Evolutionary conservation across 1,140 invertebrate species (phyloP).

Genomic region (Lamellibrachia luymesi): DNA sequence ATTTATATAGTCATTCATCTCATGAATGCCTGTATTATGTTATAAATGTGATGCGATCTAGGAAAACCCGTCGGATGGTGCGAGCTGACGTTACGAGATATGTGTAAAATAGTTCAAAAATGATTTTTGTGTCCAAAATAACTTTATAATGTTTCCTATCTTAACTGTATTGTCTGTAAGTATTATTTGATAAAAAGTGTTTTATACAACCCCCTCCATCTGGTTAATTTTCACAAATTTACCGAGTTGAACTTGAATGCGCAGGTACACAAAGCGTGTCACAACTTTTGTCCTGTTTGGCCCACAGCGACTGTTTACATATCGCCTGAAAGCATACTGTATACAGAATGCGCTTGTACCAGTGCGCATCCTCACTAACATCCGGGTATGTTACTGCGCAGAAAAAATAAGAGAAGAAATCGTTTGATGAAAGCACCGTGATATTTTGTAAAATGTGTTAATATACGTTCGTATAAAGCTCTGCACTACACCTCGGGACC

Average conservation of each 20-base stretch:
- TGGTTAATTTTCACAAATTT: neutral
- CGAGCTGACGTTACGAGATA: neutral
- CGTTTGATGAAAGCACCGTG: neutral
- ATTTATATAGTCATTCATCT: too few relatives aligned
- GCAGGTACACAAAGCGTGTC: conserved; percentile 13
- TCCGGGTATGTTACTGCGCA: conserved; percentile 2
- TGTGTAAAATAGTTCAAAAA: neutral
- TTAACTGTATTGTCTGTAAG: neutral
- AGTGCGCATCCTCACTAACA: conserved; percentile 4
- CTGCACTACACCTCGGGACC: neutral
- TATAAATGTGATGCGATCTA: neutral
- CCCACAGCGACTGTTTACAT: conserved; percentile 10
- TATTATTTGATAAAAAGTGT: conserved; percentile 14
- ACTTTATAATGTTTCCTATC: neutral
- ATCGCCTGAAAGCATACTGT: conserved; percentile 9
- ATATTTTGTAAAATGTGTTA: conserved; percentile 15
- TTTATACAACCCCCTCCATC: conserved; percentile 3
- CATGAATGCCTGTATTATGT: too few relatives aligned
- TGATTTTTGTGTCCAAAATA: neutral
- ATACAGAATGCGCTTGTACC: conserved; percentile 3
- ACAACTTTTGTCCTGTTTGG: neutral
- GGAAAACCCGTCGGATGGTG: conserved; percentile 10
- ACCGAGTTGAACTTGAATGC: conserved; percentile 6
- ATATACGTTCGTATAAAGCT: conserved; percentile 2
- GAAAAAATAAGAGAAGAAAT: conserved; percentile 6